phyloP scores from a whole-genome alignment of 2,797 vertebrate genomes.

The Odontamblyopus lacepedii region DNA sequence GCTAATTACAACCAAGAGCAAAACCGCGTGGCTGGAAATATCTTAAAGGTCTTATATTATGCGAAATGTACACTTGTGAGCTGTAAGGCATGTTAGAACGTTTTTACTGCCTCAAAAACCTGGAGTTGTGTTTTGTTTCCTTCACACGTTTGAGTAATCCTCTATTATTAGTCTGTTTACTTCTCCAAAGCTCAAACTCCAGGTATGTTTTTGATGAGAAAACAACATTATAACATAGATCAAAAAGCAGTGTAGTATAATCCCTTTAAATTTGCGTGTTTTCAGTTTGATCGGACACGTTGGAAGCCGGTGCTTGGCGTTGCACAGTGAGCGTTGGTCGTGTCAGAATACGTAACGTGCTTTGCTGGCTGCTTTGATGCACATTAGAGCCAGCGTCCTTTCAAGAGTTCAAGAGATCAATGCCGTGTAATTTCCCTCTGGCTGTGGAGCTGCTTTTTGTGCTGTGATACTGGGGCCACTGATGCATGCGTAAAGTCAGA shows the following conservation, averaged over 20 bases:
- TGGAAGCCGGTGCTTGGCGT: slow-evolving; percentile 31
- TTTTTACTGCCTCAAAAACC: too few species aligned
- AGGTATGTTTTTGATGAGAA: too few species aligned
- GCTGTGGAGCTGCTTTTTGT: slow-evolving; percentile 21
- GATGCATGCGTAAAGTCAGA: slow-evolving; percentile 15
- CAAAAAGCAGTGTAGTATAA: too few species aligned
- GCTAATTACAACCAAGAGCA: slow-evolving; percentile 37
- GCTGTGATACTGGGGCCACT: slow-evolving; percentile 19
- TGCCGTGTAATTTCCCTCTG: slow-evolving; percentile 41
- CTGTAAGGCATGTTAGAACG: too few species aligned
- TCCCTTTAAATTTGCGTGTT: slow-evolving; percentile 12
- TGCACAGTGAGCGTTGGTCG: slow-evolving; percentile 48
- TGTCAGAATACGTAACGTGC: slow-evolving; percentile 50
- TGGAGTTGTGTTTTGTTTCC: too few species aligned
- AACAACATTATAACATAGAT: too few species aligned
- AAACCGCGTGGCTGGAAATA: slow-evolving; percentile 14
- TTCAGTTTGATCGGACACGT: slow-evolving; percentile 32
- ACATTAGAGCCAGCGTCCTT: slow-evolving; percentile 52
- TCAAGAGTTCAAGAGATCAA: slow-evolving; percentile 64
- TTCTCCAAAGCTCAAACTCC: too few species aligned
- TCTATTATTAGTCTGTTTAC: too few species aligned
- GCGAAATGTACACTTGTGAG: too few species aligned
- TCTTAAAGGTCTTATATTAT: not conserved
- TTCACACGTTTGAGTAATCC: too few species aligned
- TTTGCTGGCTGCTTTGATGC: slow-evolving; percentile 60